Conservation (phyloP, 2,888 invertebrate genomes). For the Lobophora halterata region DNA sequence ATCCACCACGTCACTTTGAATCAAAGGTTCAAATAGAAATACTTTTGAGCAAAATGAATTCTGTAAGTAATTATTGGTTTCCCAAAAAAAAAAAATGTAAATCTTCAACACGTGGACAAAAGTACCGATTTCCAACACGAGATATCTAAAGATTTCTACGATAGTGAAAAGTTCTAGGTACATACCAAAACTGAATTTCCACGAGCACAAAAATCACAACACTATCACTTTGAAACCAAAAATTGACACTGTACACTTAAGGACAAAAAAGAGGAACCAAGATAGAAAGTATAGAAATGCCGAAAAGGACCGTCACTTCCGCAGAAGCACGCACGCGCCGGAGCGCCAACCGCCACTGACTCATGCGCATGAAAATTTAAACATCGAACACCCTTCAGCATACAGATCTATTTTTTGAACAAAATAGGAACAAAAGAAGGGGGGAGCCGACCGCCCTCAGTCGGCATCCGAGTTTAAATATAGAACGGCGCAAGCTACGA, state of each 20-base stretch:
- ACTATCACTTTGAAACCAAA: slow-evolving; percentile 17
- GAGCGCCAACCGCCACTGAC: slow-evolving; percentile 71
- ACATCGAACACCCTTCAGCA: slow-evolving; percentile 71
- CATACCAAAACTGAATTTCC: slow-evolving; percentile 15
- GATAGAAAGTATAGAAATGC: slow-evolving; percentile 35
- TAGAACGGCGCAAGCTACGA: slow-evolving; percentile 63
- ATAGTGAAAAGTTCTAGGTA: too few species aligned
- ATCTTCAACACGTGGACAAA: too few species aligned
- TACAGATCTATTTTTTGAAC: slow-evolving; percentile 73
- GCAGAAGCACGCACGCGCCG: slow-evolving; percentile 62
- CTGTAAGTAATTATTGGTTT: too few species aligned
- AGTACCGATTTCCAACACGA: too few species aligned
- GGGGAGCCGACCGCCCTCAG: slow-evolving; percentile 74
- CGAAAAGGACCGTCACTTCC: slow-evolving; percentile 37
- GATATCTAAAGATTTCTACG: too few species aligned
- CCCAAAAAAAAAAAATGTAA: too few species aligned
- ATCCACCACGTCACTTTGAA: too few species aligned
- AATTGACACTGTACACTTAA: slow-evolving; percentile 36
- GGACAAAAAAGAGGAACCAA: slow-evolving; percentile 30
- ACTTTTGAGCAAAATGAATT: too few species aligned
- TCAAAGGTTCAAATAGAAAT: too few species aligned
- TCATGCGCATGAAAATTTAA: slow-evolving; percentile 71
- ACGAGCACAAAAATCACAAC: slow-evolving; percentile 14
- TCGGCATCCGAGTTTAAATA: slow-evolving; percentile 53
- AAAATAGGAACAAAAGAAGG: slow-evolving; percentile 79